Percentiles rank a stretch among this genome's conserved stretches.
phyloP scores from a whole-genome alignment of 2,113 vertebrate species.

The Columba livia region DNA sequence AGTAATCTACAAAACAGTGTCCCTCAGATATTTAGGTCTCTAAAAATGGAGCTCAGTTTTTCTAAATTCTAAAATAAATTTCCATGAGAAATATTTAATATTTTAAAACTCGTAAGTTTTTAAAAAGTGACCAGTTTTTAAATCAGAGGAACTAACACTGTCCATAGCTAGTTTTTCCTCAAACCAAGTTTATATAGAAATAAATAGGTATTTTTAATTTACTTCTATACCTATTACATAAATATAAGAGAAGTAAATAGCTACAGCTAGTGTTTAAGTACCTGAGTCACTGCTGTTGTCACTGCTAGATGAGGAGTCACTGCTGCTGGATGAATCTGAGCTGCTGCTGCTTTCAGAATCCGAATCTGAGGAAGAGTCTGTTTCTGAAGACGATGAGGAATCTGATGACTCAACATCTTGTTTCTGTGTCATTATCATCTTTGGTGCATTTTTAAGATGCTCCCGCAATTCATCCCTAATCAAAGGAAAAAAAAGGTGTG shows the following conservation, averaged over 20 bases:
- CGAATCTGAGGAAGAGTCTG: conserved; percentile 80
- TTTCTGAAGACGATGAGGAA: conserved; percentile 78
- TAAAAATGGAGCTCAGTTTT: background rate
- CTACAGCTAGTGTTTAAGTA: conserved; percentile 29
- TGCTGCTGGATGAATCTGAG: conserved; percentile 82
- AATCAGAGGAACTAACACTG: background rate
- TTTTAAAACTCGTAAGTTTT: background rate
- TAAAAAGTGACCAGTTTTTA: background rate
- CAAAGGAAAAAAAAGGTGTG: background rate
- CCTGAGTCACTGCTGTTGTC: conserved; percentile 81
- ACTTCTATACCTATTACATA: no score
- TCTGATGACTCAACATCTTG: conserved; percentile 92
- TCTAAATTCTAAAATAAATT: background rate
- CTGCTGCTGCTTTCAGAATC: conserved; percentile 75
- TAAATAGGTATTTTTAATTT: background rate
- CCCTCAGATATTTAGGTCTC: background rate
- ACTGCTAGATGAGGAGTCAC: conserved; percentile 77
- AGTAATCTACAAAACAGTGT: background rate
- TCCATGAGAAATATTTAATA: background rate
- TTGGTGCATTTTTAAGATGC: conserved; percentile 96
- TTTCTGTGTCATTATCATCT: conserved; percentile 96
- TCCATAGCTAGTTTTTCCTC: background rate
- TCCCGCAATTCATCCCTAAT: conserved; percentile 94
- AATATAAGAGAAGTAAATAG: background rate
- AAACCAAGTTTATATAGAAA: background rate